Conservation (phyloP, 2,888 invertebrate species). For the Sinotaia quadrata region DNA sequence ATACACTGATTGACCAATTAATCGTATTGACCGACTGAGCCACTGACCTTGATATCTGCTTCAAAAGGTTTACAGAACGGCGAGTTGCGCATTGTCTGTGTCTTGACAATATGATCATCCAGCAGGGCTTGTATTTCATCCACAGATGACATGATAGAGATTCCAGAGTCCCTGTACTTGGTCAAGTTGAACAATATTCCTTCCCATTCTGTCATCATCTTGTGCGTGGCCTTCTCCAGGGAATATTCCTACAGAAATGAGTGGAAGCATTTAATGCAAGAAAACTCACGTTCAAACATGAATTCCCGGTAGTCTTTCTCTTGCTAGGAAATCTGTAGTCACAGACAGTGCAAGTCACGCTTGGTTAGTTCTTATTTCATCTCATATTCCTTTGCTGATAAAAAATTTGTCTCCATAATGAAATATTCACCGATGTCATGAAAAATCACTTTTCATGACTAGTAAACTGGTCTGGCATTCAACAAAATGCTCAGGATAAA, state of each 20-base stretch:
- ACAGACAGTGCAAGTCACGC: too few species aligned
- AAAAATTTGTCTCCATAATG: too few species aligned
- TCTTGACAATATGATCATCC: conserved; percentile 73
- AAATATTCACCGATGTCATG: too few species aligned
- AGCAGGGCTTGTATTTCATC: conserved; percentile 73
- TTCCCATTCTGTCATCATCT: conserved; percentile 73
- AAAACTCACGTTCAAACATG: too few species aligned
- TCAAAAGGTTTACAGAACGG: conserved; percentile 73
- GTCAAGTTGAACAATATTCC: conserved; percentile 65
- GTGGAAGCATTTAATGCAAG: conserved; percentile 14
- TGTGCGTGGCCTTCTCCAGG: conserved; percentile 71
- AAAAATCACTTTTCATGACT: too few species aligned
- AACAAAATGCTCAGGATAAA: too few species aligned
- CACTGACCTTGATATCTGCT: conserved; percentile 70
- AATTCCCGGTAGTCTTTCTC: too few species aligned
- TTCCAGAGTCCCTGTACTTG: conserved; percentile 68
- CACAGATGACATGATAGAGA: conserved; percentile 71
- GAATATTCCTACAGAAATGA: conserved; percentile 72
- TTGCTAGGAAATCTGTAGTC: too few species aligned
- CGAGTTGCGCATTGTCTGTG: conserved; percentile 73
- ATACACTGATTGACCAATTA: too few species aligned
- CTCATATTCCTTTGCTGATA: too few species aligned
- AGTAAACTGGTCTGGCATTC: too few species aligned
- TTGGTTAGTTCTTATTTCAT: background rate
- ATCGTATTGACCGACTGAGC: too few species aligned